Base-by-base conservation (phyloP, 2,888 invertebrate species). In the Cabera pusaria region DNA sequence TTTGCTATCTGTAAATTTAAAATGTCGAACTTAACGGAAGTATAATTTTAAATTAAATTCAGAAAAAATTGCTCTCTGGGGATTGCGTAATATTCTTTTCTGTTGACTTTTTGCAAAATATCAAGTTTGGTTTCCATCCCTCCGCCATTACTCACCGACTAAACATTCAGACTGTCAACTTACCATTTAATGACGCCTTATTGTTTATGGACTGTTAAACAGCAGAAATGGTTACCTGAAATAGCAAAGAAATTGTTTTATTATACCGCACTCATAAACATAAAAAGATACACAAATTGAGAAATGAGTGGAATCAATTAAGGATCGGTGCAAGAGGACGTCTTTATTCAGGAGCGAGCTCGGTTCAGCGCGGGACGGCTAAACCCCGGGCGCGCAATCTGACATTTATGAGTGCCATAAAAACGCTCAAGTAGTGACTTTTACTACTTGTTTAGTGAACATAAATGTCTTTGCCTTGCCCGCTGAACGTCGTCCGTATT, bases 361-460 rank as follows among this genome's bases (percentile, higher is more conserved):
- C 66, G 21, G 21, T 16, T 29, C 22, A 57, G 66, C 60, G 58
- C 72, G 72, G 75, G 73, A 64, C 68, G 64, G 64, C 75, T 81
- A 79, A 81, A 72, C 78, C 81, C 77, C 77, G 70, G 64, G 81
- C 82, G 85, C 79, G 77, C 90, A 89, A 89, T 88, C 89, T 87
- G 90, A 90, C 90, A 82, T 90, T 90, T 90, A 90, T 87, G 90
- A 88, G 82, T 79, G 87, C 86, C 84, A 88, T 90, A 90, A 90
- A 90, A 88, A 89, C 90, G 86, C 87, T 90, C 89, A 88, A 90
- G 87, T 79, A 88, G 86, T 87, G 90, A 90, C 90, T 90, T 90
- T 90, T 89, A 90, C 89, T 90, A 89, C 90, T 90, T 90, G 90
- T 90, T 90, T 90, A 90, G 90, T 87, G 89, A 86, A 89, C 90